These are phyloP conservation scores for Salarias fasciatus DNA, from an alignment of 2,797 vertebrate genomes.

Conservation along the genomic window DNA sequence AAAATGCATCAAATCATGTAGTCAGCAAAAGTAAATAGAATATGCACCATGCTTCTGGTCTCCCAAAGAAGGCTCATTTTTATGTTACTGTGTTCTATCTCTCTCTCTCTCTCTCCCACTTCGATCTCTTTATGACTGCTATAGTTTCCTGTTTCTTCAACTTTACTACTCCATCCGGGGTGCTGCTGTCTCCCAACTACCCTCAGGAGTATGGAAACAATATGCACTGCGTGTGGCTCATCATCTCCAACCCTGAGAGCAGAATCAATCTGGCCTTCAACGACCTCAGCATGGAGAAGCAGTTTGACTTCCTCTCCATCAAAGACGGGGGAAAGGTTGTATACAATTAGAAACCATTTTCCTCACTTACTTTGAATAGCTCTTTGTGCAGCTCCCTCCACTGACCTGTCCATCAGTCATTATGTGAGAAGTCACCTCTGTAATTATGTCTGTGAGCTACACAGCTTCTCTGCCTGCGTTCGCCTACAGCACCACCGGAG, in stretches of 20 bases:
- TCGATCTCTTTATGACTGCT: conserved; percentile 27
- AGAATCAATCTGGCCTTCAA: conserved; percentile 98
- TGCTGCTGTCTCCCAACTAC: conserved; percentile 96
- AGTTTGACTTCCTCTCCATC: conserved; percentile 97
- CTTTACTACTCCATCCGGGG: conserved; percentile 95
- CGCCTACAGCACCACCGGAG: neutral
- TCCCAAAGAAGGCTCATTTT: conserved; percentile 22
- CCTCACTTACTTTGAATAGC: conserved; percentile 19
- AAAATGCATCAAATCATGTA: conserved; percentile 20
- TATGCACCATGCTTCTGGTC: conserved; percentile 16
- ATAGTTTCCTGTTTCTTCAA: conserved; percentile 99
- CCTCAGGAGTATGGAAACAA: conserved; percentile 98
- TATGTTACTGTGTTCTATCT: conserved; percentile 21
- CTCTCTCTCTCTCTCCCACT: conserved; percentile 5
- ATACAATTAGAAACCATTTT: conserved; percentile 15
- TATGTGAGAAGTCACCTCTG: conserved; percentile 9
- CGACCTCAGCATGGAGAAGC: conserved; percentile 98
- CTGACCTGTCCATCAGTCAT: conserved; percentile 17
- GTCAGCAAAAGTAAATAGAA: conserved; percentile 30
- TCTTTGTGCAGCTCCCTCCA: conserved; percentile 15
- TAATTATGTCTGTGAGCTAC: conserved; percentile 24
- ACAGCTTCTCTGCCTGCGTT: conserved; percentile 16
- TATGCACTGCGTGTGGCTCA: conserved; percentile 98
- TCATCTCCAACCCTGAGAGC: conserved; percentile 95
- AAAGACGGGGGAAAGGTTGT: conserved; percentile 92